phyloP scores from a whole-genome alignment of 2,797 vertebrate species.

The Notamacropus eugenii region DNA sequence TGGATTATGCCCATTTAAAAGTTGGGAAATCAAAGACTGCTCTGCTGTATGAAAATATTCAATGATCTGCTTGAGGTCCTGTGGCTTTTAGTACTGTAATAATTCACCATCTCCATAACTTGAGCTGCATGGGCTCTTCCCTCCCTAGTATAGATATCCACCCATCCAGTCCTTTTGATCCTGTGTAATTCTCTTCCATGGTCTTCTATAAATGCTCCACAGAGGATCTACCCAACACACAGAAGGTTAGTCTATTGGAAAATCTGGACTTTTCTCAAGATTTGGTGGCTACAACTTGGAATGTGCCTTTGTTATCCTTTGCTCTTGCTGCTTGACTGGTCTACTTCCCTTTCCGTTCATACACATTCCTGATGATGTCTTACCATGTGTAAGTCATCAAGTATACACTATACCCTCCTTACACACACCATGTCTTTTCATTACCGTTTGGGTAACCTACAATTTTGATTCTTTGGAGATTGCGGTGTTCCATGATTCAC shows the following conservation, averaged over 20 bases:
- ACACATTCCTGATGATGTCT: constrained; percentile 3
- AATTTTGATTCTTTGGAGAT: not conserved
- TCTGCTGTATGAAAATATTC: constrained; percentile 48
- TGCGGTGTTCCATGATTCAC: not conserved
- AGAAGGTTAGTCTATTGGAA: not conserved
- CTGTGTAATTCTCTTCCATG: not conserved
- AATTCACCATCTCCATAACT: not conserved
- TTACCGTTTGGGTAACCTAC: not conserved
- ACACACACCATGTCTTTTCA: not conserved
- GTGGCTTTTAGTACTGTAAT: not conserved
- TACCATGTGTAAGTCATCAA: constrained; percentile 3
- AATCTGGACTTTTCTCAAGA: not conserved
- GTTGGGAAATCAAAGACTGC: constrained; percentile 38
- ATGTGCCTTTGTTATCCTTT: constrained; percentile 4
- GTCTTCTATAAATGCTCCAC: not conserved
- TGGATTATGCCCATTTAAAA: constrained; percentile 44
- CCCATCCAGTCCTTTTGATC: not conserved
- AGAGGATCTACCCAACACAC: not conserved
- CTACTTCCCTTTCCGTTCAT: not conserved
- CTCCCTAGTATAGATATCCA: not conserved
- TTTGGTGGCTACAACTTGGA: not conserved
- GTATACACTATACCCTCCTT: not conserved
- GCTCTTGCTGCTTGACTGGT: not conserved
- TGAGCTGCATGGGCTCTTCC: not conserved
- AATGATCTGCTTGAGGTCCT: constrained; percentile 26